phyloP scores from a whole-genome alignment of 2,113 vertebrate genomes.

The Oenanthe melanoleuca region DNA sequence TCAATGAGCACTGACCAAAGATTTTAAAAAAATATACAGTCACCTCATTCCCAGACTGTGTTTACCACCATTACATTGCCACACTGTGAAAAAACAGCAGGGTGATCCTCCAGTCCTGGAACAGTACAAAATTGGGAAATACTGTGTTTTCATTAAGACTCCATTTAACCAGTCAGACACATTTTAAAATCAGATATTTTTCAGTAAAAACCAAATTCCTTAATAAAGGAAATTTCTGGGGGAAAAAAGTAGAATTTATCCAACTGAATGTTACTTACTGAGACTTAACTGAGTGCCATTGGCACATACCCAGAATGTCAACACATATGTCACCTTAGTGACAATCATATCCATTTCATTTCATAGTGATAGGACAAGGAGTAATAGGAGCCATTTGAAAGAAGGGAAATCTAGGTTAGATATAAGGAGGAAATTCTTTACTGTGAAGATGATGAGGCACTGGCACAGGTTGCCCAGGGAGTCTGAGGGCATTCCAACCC shows the following conservation, averaged over 20 bases:
- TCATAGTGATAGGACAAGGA: background rate
- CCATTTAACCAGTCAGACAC: background rate
- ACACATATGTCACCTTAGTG: background rate
- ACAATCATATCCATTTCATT: background rate
- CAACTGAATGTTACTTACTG: background rate
- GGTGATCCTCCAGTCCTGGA: background rate
- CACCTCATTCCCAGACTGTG: background rate
- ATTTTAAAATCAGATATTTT: background rate
- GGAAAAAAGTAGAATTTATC: background rate
- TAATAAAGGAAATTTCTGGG: background rate
- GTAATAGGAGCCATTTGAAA: background rate
- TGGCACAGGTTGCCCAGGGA: background rate
- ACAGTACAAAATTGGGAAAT: background rate
- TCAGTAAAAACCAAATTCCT: background rate
- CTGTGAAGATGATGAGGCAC: background rate
- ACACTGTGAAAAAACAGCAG: background rate
- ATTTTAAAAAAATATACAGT: background rate
- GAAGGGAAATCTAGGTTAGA: background rate
- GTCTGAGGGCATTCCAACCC: rapidly evolving
- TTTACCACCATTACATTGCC: background rate
- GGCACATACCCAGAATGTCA: background rate
- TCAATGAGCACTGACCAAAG: background rate
- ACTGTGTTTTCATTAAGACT: background rate
- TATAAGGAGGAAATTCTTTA: background rate
- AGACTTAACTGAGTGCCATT: background rate